Conservation (phyloP, 2,888 invertebrate genomes). For the Hartigia nigra region DNA sequence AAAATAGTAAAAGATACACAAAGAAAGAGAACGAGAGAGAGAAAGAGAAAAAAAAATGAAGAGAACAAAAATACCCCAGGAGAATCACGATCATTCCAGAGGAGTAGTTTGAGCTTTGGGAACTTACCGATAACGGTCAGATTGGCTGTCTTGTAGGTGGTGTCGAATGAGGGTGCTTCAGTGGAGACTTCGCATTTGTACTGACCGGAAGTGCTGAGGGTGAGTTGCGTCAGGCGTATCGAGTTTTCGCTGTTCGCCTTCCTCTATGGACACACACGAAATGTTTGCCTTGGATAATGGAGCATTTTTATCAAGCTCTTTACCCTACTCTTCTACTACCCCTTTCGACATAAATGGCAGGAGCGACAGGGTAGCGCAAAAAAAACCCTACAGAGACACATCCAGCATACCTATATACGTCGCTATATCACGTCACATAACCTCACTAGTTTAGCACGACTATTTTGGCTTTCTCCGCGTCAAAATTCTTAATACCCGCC, state of each 20-base stretch:
- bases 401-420: not conserved
- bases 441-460: not conserved
- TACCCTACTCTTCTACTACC: not conserved
- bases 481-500: not conserved
- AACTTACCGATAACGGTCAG: conserved; percentile 55
- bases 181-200: conserved; percentile 59
- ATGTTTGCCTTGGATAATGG: conserved; percentile 43
- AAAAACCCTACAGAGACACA: not conserved
- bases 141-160: conserved; percentile 43
- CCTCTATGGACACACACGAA: conserved; percentile 39
- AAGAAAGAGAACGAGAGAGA: too few relatives aligned
- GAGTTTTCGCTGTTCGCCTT: conserved; percentile 41
- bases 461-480: not conserved
- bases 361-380: not conserved
- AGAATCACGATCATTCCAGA: not conserved
- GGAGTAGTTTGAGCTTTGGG: not conserved
- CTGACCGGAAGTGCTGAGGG: conserved; percentile 49
- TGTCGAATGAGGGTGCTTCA: conserved; percentile 52
- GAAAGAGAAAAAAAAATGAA: not conserved
- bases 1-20: not conserved
- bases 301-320: conserved; percentile 17
- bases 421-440: not conserved
- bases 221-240: conserved; percentile 45
- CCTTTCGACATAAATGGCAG: not conserved
- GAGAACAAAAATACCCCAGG: not conserved